phyloP scores from a whole-genome alignment of 2,888 invertebrate species.

The Eugnorisma glareosa region DNA sequence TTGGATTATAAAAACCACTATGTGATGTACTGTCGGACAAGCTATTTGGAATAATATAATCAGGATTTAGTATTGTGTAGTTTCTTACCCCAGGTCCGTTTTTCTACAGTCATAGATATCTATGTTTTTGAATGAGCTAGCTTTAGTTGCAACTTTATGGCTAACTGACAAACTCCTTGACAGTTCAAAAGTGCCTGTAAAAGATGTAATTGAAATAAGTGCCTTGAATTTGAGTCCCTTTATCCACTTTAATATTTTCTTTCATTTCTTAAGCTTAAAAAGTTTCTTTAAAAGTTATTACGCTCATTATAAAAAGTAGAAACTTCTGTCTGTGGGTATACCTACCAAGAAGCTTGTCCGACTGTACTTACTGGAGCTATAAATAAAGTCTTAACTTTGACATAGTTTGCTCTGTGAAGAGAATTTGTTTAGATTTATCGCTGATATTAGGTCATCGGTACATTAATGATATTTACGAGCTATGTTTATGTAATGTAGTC shows the following conservation, averaged over 20 bases:
- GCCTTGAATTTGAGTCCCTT: neutral
- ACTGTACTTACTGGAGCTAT: slow-evolving; percentile 29
- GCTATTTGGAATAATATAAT: neutral
- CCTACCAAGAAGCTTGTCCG: neutral
- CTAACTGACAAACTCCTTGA: neutral
- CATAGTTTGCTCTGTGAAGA: slow-evolving; percentile 30
- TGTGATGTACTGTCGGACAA: neutral
- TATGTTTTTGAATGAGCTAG: neutral
- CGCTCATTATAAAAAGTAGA: neutral
- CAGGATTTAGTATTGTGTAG: neutral
- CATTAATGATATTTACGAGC: slow-evolving; percentile 45
- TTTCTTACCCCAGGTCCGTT: neutral
- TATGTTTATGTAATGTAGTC: slow-evolving; percentile 15
- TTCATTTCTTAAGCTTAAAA: neutral
- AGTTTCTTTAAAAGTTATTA: neutral
- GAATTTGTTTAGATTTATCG: slow-evolving; percentile 35
- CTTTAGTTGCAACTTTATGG: neutral
- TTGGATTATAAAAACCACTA: slow-evolving; percentile 37
- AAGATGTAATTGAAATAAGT: neutral
- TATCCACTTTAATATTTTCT: neutral
- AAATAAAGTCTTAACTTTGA: slow-evolving; percentile 47
- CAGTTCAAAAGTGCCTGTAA: neutral
- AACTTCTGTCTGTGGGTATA: neutral
- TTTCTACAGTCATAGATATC: neutral
- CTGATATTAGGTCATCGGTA: slow-evolving; percentile 46